phyloP scores from a whole-genome alignment of 2,113 vertebrate species.

The Gymnarchus niloticus region DNA sequence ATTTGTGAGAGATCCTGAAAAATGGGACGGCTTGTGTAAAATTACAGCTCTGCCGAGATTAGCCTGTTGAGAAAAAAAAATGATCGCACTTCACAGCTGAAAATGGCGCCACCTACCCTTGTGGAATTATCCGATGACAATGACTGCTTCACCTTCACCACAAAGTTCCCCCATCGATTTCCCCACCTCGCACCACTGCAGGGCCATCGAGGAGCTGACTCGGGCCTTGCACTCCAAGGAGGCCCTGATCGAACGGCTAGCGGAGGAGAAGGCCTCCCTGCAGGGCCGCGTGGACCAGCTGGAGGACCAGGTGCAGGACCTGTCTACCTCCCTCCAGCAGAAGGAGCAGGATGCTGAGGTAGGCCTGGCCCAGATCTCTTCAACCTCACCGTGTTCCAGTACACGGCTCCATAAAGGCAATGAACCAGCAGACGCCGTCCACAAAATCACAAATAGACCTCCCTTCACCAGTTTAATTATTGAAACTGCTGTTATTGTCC shows the following conservation, averaged over 20 bases:
- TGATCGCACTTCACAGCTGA: neutral
- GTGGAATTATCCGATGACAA: neutral
- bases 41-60: too few species aligned
- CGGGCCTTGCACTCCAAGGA: constrained; percentile 55
- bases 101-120: neutral
- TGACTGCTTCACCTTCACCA: neutral
- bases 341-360: constrained; percentile 51
- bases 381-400: neutral
- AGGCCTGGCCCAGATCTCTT: neutral
- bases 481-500: neutral
- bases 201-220: constrained; percentile 68
- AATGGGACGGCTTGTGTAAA: neutral
- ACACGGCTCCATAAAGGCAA: neutral
- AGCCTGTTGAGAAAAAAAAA: neutral
- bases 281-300: constrained; percentile 47
- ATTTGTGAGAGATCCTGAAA: too few species aligned
- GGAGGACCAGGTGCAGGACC: constrained; percentile 51
- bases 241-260: constrained; percentile 46
- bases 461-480: neutral
- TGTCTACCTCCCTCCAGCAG: constrained; percentile 41
- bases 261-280: constrained; percentile 56
- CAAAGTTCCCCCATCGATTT: neutral
- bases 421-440: neutral
- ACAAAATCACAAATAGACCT: neutral
- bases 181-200: constrained; percentile 35